Base-by-base conservation (phyloP, 2,888 invertebrate genomes). In the Periphyllus acericola region DNA sequence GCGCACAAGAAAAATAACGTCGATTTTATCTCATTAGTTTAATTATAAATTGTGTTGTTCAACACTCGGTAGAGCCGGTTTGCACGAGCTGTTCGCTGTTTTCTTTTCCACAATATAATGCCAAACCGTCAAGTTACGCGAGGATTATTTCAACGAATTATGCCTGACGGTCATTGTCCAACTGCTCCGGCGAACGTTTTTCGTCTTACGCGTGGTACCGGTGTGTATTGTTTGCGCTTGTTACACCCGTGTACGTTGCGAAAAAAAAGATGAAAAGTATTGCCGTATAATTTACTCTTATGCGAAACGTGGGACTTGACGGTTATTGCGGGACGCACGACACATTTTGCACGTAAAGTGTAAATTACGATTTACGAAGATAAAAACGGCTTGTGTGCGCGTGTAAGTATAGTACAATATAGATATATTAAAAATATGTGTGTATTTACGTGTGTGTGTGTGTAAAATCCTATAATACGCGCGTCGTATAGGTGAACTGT, bases 291-390 rank as follows among this genome's bases (percentile, higher is more conserved):
- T 68, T 25, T 68, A 68, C 29, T 4, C 29, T n/a, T 4, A n/a
- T 29, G 68, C 40, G 40, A 74, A 40, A 74, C 19, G 5, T 74
- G 34, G 55, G 60, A 68, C 29, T 34, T 83, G 17, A 83, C 32
- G 29, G 52, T 83, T 55, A 83, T 83, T 74, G 29, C 55, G 8
- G 52, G 34, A 72, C 34, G 52, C 52, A 83, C 82, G 72, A 83
- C 55, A 55, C 83, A 55, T 74, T 74, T 83, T 34, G 72, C 83
- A 29, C 72, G 52, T 74, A 5, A 36, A 74, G 34, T 83, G 55
- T 74, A 55, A 83, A 83, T 52, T 82, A 34, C 40, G 25, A 76
- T 25, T 11, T 34, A 34, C n/a, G n/a, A 66, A 40, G 34, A 60
- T 80, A 80, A 36, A 80, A 17, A 80, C 60, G 25, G 21, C 29